Evolutionary conservation across 1,140 invertebrate species (phyloP), one percentile per base, ranked within the genome.

Genomic region (Lanistes nyassanus): DNA sequence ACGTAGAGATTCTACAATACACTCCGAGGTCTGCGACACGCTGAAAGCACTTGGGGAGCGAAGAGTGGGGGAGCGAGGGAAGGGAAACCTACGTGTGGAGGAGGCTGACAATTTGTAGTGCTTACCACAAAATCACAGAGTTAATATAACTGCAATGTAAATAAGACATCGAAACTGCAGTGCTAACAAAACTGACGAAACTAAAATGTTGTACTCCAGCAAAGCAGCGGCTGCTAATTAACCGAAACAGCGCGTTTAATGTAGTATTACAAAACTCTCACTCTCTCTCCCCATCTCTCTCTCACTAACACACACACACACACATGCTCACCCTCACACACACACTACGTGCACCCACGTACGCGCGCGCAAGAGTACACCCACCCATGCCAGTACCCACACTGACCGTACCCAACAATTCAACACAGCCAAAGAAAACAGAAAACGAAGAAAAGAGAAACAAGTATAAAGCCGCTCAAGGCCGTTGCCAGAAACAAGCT

Each of bases 361-460:
- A 65, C 62, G 37, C 62, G 37, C 62, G 37, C 62, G 37, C 62
- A 65, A 29, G 37, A 29, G 37, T 36, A 65, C 62, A 65, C 62
- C 34, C 62, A 65, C 62, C 34, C 62, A 65, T 36, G 23, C 62
- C 34, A 29, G 37, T 36, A 65, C 62, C 21, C 58, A 62, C 58
- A 62, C 11, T 60, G 23, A n/a, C n/a, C n/a, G n/a, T n/a, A n/a
- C n/a, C n/a, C 11, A 29, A 13, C 11, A 64, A 64, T 13, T 11
- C 60, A 13, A 64, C 60, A 19, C 9, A 23, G 31, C 11, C 11
- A 64, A 64, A 31, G 29, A 11, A 64, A 64, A 64, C 11, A 64
- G 13, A 64, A 64, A 64, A 64, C 31, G 11, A 64, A 64, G 29
- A 64, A 23, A 26, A 23, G 31, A 64, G 29, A 13, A 29, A 19